Evolutionary conservation across 2,113 vertebrate genomes (phyloP), one percentile per base, ranked within the genome.

Genomic region (Lampris megalopsis): DNA sequence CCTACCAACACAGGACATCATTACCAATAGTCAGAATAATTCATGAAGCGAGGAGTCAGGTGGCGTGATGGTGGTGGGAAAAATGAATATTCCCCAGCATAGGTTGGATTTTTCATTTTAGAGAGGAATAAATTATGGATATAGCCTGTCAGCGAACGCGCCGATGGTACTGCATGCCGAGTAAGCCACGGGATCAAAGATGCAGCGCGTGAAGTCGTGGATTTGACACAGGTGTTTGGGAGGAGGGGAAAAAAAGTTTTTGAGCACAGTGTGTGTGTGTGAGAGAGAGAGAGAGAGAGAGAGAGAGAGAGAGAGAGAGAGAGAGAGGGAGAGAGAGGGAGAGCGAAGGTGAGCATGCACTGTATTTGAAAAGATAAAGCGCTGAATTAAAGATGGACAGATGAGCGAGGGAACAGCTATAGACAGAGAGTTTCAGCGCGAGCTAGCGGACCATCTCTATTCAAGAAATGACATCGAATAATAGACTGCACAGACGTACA

Each of bases 1-100:
- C 81, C 90, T 86, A 90, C 90, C 88, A 88, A 91, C 90, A 83
- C 90, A 92, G 89, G 93, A 93, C 91, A 93, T 92, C 94, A 92
- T 90, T 87, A 89, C 89, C 84, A 88, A 90, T 88, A 80, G 88
- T 89, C 85, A 84, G 88, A 91, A 93, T 91, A 88, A 92, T 94
- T 92, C 89, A 93, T 92, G 90, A 92, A 71, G 70, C 71, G 40
- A 83, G 60, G 85, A 85, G 86, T 89, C 85, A 82, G 79, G 77
- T 85, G 86, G 86, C 70, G 71, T 78, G 88, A 86, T 6, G 61
- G 80, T 64, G 40, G 78, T 50, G 72, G 61, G 83, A 63, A 74
- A 71, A 76, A 86, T 80, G 83, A 90, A 86, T 85, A 89, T 83
- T 88, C 77, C 82, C 79, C 50, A 1, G 77, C 67, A 83, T 62